Base-by-base conservation (phyloP, 2,888 invertebrate species). In the Temnothorax ravouxi region DNA sequence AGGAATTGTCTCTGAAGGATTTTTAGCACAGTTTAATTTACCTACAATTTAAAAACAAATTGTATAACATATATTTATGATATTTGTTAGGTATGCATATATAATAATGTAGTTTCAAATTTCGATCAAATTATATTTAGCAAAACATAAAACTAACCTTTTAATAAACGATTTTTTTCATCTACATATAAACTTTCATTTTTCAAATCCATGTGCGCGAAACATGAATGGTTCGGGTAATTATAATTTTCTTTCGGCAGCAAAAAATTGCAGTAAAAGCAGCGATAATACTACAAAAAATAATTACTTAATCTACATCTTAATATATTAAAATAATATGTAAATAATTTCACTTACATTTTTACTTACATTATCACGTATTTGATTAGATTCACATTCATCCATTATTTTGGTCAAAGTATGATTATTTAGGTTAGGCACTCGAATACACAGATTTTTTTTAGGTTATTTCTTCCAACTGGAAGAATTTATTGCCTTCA, bases 121-220 rank as follows among this genome's bases (percentile, higher is more conserved):
- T 54, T 54, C 54, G 21, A 54, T 54, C 54, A 54, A 54, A 54
- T 54, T 54, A 3, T 54, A 54, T 54, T 54, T 21, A 54, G 9
- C 21, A 54, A 9, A 21, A 54, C 21, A 52, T 5, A 52, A 52
- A 52, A 52, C n/a, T 52, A n/a, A 52, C n/a, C n/a, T 13, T 52
- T 52, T n/a, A 54, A 54, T 54, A 54, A 54, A 54, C 54, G 54
- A 54, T 50, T 54, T 21, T 54, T 21, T 54, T 54, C 52, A 21
- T 54, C 21, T 3, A 54, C 54, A 54, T 54, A 54, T 2, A 54
- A 21, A 3, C 8, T 50, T 50, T 50, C 50, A 3, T 54, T 54
- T 54, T 54, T 3, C 8, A 54, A 54, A 54, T 21, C 54, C 54
- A 54, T 54, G 21, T n/a, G 11, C 3, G 21, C 21, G 8, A 54